These are phyloP conservation scores for Brachyrhaphis roseni DNA, from an alignment of 2,797 vertebrate species.

Conservation along the genomic window DNA sequence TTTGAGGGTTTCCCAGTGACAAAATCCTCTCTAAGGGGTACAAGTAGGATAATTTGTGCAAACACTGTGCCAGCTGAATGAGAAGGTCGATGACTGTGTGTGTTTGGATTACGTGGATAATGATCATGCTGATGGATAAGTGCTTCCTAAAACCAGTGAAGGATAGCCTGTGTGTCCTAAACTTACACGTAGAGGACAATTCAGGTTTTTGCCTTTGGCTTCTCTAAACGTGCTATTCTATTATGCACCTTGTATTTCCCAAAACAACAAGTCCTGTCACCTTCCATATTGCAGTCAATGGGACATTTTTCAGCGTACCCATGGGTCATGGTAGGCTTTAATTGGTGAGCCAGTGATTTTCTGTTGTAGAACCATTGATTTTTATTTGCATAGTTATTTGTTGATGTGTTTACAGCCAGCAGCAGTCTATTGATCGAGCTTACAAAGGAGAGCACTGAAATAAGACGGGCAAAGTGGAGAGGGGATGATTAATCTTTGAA, in stretches of 20 bases:
- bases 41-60: conserved; percentile 62
- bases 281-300: conserved; percentile 52
- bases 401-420: conserved; percentile 78
- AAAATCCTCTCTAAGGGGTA: conserved; percentile 56
- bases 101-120: conserved; percentile 65
- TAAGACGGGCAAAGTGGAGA: conserved; percentile 30
- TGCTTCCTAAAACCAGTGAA: conserved; percentile 36
- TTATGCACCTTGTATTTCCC: conserved; percentile 12
- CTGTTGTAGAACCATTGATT: conserved; percentile 81
- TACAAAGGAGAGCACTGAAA: conserved; percentile 36
- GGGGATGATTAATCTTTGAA: conserved; percentile 35
- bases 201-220: not conserved
- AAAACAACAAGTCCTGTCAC: conserved; percentile 14
- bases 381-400: conserved; percentile 84
- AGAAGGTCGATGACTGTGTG: conserved; percentile 52
- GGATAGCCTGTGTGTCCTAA: conserved; percentile 25
- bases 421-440: conserved; percentile 72
- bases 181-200: conserved; percentile 24
- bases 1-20: conserved; percentile 51
- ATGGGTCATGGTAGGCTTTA: conserved; percentile 72
- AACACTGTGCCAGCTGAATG: conserved; percentile 54
- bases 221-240: not conserved
- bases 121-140: conserved; percentile 52
- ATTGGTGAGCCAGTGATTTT: conserved; percentile 80
- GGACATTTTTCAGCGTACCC: conserved; percentile 55